Evolutionary conservation across 2,888 invertebrate genomes (phyloP).

Genomic region (Hypolimnas misippus): DNA sequence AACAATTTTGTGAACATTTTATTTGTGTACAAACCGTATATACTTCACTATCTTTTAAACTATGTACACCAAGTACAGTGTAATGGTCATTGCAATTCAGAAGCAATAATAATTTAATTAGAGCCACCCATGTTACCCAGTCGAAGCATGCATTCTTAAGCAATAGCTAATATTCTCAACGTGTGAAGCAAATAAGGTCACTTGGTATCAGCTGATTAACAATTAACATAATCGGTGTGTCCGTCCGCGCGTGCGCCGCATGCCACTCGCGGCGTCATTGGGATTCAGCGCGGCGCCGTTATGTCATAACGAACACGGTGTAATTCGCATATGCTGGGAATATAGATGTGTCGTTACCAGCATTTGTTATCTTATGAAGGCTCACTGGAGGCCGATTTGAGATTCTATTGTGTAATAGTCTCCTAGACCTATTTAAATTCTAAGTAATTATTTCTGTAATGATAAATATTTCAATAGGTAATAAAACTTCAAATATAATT

Average conservation of each 20-base stretch:
- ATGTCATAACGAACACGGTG: constrained; percentile 22
- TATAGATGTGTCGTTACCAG: constrained; percentile 6
- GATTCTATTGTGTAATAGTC: background rate
- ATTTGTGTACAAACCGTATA: too few species aligned
- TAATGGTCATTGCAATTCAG: too few species aligned
- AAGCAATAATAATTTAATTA: too few species aligned
- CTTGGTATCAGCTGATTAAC: background rate
- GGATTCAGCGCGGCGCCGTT: constrained; percentile 16
- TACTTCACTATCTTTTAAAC: too few species aligned
- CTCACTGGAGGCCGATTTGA: background rate
- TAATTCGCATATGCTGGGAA: constrained; percentile 15
- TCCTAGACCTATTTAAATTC: background rate
- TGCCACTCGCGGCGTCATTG: background rate
- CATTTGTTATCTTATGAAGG: constrained; percentile 2
- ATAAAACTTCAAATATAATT: too few species aligned
- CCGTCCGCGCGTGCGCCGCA: background rate
- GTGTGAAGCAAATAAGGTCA: background rate
- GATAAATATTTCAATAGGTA: too few species aligned
- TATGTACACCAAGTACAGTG: too few species aligned
- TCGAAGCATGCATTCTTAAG: too few species aligned
- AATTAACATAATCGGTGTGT: constrained; percentile 9
- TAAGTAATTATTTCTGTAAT: background rate
- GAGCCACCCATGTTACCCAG: too few species aligned
- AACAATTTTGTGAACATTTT: too few species aligned
- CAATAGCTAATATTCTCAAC: too few species aligned